phyloP scores from a whole-genome alignment of 2,888 invertebrate species.

The Thecocarcelia acutangulata region DNA sequence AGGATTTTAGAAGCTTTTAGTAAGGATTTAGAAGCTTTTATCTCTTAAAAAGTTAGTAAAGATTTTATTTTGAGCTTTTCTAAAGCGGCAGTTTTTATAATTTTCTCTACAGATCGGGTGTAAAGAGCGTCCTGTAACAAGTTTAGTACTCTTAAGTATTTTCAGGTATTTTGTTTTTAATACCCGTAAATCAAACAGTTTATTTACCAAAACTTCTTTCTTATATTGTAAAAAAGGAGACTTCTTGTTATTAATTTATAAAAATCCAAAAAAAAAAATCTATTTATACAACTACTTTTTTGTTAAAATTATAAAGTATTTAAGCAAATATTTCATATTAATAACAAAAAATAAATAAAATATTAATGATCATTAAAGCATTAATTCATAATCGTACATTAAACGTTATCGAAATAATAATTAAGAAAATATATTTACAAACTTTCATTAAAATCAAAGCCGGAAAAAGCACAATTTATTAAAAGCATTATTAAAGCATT shows the following conservation, averaged over 20 bases:
- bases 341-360: neutral
- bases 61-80: too few species aligned
- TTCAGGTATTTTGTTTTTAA: too few species aligned
- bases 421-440: constrained; percentile 50
- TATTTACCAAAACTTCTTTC: too few species aligned
- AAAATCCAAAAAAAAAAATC: constrained; percentile 29
- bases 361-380: constrained; percentile 13
- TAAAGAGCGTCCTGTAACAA: too few species aligned
- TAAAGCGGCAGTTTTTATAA: too few species aligned
- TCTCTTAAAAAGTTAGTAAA: too few species aligned
- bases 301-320: constrained; percentile 46
- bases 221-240: too few species aligned
- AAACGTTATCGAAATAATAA: constrained; percentile 30
- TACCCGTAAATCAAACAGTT: too few species aligned
- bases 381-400: constrained; percentile 28
- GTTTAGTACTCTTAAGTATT: neutral
- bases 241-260: constrained; percentile 62
- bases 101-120: too few species aligned
- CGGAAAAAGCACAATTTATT: constrained; percentile 50
- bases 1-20: too few species aligned
- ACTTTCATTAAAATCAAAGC: constrained; percentile 39
- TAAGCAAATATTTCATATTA: constrained; percentile 43
- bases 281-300: constrained; percentile 57
- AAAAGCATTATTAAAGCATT: neutral
- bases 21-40: too few species aligned